These are phyloP conservation scores for Parthenolecanium corni DNA, from an alignment of 2,888 invertebrate genomes.

Conservation along the genomic window DNA sequence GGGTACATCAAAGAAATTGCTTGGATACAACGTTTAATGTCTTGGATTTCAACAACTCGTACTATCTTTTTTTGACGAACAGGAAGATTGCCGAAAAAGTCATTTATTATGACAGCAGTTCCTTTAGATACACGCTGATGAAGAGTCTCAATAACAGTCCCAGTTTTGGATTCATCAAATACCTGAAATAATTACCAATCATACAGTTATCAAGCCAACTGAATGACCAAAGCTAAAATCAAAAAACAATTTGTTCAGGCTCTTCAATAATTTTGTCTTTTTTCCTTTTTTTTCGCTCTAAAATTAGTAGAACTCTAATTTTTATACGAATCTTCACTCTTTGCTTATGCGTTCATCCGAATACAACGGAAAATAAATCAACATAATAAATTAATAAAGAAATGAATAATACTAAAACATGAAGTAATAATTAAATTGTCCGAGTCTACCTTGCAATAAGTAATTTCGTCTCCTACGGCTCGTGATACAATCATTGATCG, in stretches of 20 bases:
- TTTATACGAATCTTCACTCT: background rate
- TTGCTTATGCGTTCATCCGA: too few species aligned
- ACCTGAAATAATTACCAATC: background rate
- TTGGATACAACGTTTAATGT: background rate
- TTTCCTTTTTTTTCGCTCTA: background rate
- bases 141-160: background rate
- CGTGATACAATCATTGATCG: slow-evolving; percentile 5
- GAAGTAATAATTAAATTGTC: too few species aligned
- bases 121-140: background rate
- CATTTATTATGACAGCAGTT: slow-evolving; percentile 9
- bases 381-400: background rate
- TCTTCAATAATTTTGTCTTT: too few species aligned
- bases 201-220: too few species aligned
- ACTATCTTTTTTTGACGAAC: slow-evolving; percentile 11
- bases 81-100: slow-evolving; percentile 7
- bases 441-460: slow-evolving; percentile 12
- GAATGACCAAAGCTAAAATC: too few species aligned
- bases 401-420: background rate
- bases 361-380: background rate
- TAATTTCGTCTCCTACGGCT: background rate
- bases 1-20: slow-evolving; percentile 16
- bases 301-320: background rate
- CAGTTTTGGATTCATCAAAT: background rate
- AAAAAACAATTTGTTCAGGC: background rate
- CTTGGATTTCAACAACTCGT: slow-evolving; percentile 1